Evolutionary conservation across 1,140 invertebrate genomes (phyloP), one percentile per base, ranked within the genome.

Genomic region (Megathymus violae): DNA sequence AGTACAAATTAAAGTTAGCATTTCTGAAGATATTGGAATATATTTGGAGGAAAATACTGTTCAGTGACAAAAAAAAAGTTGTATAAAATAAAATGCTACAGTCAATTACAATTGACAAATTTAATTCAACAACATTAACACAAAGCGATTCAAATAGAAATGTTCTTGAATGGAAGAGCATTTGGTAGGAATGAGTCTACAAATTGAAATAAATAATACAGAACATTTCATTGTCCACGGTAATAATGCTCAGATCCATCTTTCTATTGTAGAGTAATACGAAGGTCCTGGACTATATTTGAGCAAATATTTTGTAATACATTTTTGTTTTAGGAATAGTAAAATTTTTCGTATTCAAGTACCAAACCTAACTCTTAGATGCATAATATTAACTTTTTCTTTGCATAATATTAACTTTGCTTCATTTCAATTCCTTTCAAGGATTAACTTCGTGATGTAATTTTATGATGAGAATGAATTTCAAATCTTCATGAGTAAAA

Each of bases 121-220:
- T 41, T 15, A 11, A 15, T 41, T 46, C 43, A 46, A 46, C 10
- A 22, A 11, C 16, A 17, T 31, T 1, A 46, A 17, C 17, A 46
- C 15, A 22, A 22, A 36, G 14, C 15, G 47, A 0, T 4, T 16
- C 47, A 36, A 27, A 27, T 50, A 50, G 25, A 10, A 50, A 50
- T 50, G 31, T 36, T 50, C 47, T 36, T 36, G 6, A 50, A 46
- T 46, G 43, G n/a, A 22, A 16, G 5, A 31, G 46, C 10, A 50
- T 36, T 50, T 50, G 14, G 10, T 50, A 34, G 19, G 34, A 50
- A 22, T 47, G 19, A 11, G 22, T 13, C 44, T 47, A 25, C 9
- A 1, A 50, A 17, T 34, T n/a, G n/a, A n/a, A n/a, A n/a, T n/a
- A n/a, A n/a, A n/a, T 36, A 50, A 50, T 50, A 50, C 4, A 4